phyloP scores from a whole-genome alignment of 2,797 vertebrate species.

The Schizothorax lantsangensis region DNA sequence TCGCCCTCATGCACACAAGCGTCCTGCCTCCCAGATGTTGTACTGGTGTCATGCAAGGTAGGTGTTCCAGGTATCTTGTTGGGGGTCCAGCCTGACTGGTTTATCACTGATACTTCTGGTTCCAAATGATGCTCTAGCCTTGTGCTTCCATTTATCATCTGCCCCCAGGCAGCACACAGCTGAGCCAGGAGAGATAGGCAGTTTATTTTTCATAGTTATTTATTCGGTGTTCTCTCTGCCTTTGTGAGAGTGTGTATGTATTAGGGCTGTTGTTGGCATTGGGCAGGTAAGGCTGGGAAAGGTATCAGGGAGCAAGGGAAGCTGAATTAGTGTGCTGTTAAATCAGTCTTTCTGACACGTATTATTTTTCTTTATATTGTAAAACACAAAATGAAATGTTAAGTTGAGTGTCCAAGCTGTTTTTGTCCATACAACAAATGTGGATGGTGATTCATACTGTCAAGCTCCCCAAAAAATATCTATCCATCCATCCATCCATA shows the following conservation, averaged over 20 bases:
- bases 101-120: slow-evolving; percentile 67
- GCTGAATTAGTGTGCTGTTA: neutral
- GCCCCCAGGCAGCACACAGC: slow-evolving; percentile 53
- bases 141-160: slow-evolving; percentile 72
- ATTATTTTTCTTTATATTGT: neutral
- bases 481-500: too few species aligned
- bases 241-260: slow-evolving; percentile 39
- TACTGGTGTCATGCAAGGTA: slow-evolving; percentile 62
- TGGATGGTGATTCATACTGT: neutral
- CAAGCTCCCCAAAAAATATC: too few species aligned
- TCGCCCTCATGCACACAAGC: neutral
- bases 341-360: neutral
- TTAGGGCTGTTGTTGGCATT: slow-evolving; percentile 25
- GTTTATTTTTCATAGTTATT: slow-evolving; percentile 59
- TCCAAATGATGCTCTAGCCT: slow-evolving; percentile 63
- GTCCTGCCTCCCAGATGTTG: slow-evolving; percentile 52
- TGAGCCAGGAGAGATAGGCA: slow-evolving; percentile 55
- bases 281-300: neutral
- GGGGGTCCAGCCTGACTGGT: slow-evolving; percentile 59
- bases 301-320: neutral
- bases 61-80: slow-evolving; percentile 58
- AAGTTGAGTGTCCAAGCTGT: too few species aligned
- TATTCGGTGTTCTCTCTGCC: slow-evolving; percentile 42
- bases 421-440: neutral
- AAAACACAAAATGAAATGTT: neutral